Evolutionary conservation across 2,888 invertebrate species (phyloP).

Genomic region (Eristalis pertinax): DNA sequence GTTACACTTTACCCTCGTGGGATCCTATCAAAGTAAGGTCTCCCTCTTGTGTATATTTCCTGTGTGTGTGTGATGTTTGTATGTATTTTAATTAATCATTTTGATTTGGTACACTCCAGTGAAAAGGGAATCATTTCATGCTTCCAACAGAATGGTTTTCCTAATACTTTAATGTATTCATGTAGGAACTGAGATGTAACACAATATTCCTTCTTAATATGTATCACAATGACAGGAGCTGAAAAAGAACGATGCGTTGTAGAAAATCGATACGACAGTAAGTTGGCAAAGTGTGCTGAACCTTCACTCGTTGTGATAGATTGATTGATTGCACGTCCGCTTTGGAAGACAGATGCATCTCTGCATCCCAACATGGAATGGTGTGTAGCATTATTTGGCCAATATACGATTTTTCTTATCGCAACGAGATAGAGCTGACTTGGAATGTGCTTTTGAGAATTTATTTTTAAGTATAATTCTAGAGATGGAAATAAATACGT

Average conservation of each 20-base stretch:
- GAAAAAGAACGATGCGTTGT: neutral
- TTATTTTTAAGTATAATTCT: neutral
- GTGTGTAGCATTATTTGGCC: neutral
- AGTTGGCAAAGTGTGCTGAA: conserved; percentile 43
- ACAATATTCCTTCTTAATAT: conserved; percentile 10
- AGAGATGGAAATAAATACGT: neutral
- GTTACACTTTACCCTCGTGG: conserved; percentile 27
- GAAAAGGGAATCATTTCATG: conserved; percentile 7
- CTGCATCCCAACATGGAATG: neutral
- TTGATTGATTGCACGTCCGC: conserved; percentile 28
- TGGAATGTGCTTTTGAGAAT: neutral
- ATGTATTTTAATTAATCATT: conserved; percentile 46
- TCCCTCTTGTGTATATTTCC: neutral
- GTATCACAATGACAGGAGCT: neutral
- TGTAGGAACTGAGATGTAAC: conserved; percentile 2
- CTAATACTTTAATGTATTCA: conserved; percentile 13
- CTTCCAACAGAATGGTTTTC: conserved; percentile 10
- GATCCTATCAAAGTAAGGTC: conserved; percentile 33
- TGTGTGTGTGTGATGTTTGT: neutral
- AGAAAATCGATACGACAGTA: conserved; percentile 38
- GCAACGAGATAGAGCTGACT: neutral
- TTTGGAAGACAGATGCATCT: neutral
- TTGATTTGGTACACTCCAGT: conserved; percentile 10
- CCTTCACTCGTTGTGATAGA: conserved; percentile 20
- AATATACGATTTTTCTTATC: neutral